These are phyloP conservation scores for Copsychus sechellarum DNA, from an alignment of 2,113 vertebrate species.

Conservation along the genomic window DNA sequence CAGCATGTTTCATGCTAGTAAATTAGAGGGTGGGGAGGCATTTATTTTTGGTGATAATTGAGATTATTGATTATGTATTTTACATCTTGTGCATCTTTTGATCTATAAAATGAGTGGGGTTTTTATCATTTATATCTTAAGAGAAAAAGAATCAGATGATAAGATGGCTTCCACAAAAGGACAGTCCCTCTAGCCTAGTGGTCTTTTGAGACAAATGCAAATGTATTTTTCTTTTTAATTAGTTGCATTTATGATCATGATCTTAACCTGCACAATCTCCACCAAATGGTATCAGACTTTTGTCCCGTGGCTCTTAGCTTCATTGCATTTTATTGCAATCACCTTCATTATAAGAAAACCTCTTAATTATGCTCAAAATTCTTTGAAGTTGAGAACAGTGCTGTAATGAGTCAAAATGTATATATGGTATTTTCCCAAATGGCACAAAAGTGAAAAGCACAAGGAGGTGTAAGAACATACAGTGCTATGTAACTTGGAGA, in stretches of 20 bases:
- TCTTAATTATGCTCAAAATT: slow-evolving; percentile 42
- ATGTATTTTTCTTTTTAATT: not conserved
- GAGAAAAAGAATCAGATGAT: not conserved
- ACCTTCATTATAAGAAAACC: not conserved
- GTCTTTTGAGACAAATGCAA: not conserved
- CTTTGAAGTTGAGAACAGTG: slow-evolving; percentile 25
- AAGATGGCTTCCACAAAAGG: not conserved
- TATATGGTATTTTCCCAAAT: slow-evolving; percentile 25
- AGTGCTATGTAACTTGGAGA: not conserved
- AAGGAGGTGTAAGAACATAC: not conserved
- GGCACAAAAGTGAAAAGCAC: not conserved
- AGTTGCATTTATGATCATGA: not conserved
- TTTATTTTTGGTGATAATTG: not conserved
- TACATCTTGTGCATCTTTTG: not conserved
- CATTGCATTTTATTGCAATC: not conserved
- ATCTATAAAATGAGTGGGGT: not conserved
- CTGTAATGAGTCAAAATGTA: not conserved
- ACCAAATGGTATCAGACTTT: not conserved
- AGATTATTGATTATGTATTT: not conserved
- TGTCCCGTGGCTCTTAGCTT: not conserved
- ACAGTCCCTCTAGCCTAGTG: not conserved
- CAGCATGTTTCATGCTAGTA: not conserved
- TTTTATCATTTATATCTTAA: not conserved
- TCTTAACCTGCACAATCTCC: not conserved
- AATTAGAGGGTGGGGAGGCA: not conserved